A percentile compares a stretch with the other conserved stretches of the same genome.
Conservation (phyloP, 1,140 invertebrate species). For the Colletes latitarsis region DNA sequence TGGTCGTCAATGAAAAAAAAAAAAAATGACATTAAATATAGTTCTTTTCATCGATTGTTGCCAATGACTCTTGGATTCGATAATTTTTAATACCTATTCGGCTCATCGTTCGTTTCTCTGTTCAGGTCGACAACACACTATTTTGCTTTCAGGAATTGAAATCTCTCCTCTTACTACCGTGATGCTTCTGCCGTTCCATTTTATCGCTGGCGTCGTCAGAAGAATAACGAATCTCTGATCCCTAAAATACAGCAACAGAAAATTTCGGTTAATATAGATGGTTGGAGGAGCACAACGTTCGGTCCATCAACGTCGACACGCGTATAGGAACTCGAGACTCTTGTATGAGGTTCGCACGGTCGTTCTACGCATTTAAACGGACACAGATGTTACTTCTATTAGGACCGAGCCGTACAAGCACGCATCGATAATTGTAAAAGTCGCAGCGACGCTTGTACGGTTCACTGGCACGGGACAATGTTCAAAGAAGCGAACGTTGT, state of each 20-base stretch:
- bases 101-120: not conserved
- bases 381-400: not conserved
- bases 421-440: not conserved
- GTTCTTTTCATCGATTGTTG: not conserved
- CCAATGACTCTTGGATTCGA: too few species aligned
- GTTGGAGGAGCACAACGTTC: too few species aligned
- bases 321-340: conserved; percentile 30
- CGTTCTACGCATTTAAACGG: not conserved
- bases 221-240: conserved; percentile 28
- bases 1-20: too few species aligned
- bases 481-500: too few species aligned
- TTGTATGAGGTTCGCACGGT: not conserved
- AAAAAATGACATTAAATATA: not conserved
- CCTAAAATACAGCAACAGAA: conserved; percentile 47
- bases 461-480: too few species aligned
- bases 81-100: too few species aligned
- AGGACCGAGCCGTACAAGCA: too few species aligned
- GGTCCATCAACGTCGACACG: not conserved
- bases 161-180: conserved; percentile 33
- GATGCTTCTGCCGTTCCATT: conserved; percentile 18
- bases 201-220: conserved; percentile 27
- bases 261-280: not conserved
- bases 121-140: not conserved
- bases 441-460: not conserved
- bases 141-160: conserved; percentile 6